phyloP scores from a whole-genome alignment of 2,888 invertebrate genomes.

The Clanis bilineata region DNA sequence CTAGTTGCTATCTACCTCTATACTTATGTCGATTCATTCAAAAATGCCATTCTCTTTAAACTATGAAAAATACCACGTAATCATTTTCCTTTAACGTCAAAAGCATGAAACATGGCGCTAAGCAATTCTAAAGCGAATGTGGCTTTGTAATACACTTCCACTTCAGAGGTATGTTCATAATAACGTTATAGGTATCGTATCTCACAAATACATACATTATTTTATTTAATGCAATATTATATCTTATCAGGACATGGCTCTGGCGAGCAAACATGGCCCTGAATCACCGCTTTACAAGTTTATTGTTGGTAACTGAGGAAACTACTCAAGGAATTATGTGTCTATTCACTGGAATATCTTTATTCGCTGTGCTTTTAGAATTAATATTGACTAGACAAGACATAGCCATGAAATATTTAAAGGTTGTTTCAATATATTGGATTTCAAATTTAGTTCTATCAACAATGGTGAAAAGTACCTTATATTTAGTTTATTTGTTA shows the following conservation, averaged over 20 bases:
- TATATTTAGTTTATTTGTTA: too few species aligned
- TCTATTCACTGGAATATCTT: conserved; percentile 14
- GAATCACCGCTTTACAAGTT: conserved; percentile 32
- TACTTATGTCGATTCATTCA: too few species aligned
- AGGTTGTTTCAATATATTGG: background rate
- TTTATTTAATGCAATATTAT: background rate
- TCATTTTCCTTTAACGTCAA: too few species aligned
- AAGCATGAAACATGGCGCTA: background rate
- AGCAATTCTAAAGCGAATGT: background rate
- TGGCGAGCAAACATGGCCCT: conserved; percentile 34
- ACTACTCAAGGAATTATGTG: conserved; percentile 11
- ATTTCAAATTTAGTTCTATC: background rate
- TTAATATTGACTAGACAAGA: background rate
- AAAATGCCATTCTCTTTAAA: too few species aligned
- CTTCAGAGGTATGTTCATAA: background rate
- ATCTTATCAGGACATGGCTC: conserved; percentile 22
- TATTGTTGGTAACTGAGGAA: conserved; percentile 24
- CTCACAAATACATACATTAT: background rate
- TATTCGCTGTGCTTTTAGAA: background rate
- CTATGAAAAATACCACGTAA: too few species aligned
- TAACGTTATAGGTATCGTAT: background rate
- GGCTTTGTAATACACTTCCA: background rate
- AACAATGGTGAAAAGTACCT: too few species aligned
- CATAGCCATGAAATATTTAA: background rate
- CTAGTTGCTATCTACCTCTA: too few species aligned